phyloP scores from a whole-genome alignment of 2,113 vertebrate genomes.

The Melanotaenia duboulayi region DNA sequence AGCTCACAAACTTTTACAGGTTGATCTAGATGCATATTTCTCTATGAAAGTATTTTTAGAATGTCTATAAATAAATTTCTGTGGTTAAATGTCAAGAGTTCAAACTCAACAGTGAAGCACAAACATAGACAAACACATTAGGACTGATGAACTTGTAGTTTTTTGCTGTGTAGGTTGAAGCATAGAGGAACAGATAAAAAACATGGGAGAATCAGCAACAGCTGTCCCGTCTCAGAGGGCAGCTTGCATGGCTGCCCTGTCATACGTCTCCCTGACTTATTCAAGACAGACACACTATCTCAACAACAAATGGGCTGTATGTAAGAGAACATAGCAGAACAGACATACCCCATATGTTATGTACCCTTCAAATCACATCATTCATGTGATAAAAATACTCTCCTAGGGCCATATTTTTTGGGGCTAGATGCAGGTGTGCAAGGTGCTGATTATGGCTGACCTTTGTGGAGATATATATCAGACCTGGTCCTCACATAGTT shows the following conservation, averaged over 20 bases:
- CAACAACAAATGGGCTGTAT: conserved; percentile 34
- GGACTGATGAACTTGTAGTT: conserved; percentile 14
- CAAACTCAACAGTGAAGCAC: conserved; percentile 53
- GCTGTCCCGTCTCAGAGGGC: conserved; percentile 59
- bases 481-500: conserved; percentile 9
- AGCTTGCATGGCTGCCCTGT: conserved; percentile 46
- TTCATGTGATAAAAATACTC: not conserved
- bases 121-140: conserved; percentile 14
- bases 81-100: conserved; percentile 26
- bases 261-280: conserved; percentile 52
- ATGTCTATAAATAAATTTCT: conserved; percentile 6
- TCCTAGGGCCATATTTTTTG: not conserved
- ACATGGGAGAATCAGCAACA: conserved; percentile 33
- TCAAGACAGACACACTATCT: conserved; percentile 41
- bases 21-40: conserved; percentile 1
- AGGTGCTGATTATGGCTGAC: conserved; percentile 10
- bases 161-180: conserved; percentile 16
- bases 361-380: conserved; percentile 14
- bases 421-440: not conserved
- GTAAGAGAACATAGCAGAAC: conserved; percentile 29
- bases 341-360: conserved; percentile 12
- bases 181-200: conserved; percentile 40
- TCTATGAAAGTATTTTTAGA: conserved; percentile 26
- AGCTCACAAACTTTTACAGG: too few species aligned
- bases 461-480: conserved; percentile 10